These are phyloP conservation scores for Acronicta aceris DNA, from an alignment of 2,888 invertebrate species.

Conservation along the genomic window DNA sequence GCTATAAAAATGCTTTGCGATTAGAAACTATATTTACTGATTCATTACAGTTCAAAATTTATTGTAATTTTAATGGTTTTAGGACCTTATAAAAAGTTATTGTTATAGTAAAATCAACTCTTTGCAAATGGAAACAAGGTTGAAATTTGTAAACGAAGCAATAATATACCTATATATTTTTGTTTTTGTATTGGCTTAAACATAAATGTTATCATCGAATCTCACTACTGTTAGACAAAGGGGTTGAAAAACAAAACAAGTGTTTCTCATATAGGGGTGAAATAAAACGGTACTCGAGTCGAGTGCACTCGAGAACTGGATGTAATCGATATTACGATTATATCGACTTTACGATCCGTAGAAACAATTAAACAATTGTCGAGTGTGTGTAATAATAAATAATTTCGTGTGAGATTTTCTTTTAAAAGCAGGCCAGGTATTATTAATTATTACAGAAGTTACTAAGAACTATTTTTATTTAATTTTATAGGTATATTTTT, in stretches of 20 bases:
- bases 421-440: background rate
- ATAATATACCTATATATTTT: slow-evolving; percentile 5
- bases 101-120: slow-evolving; percentile 9
- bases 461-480: no score
- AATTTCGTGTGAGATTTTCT: slow-evolving; percentile 44
- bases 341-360: slow-evolving; percentile 36
- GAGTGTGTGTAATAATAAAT: slow-evolving; percentile 34
- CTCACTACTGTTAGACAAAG: slow-evolving; percentile 42
- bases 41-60: background rate
- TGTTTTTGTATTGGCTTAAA: slow-evolving; percentile 11
- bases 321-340: slow-evolving; percentile 81
- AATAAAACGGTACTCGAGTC: slow-evolving; percentile 57
- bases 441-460: slow-evolving; percentile 6
- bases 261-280: slow-evolving; percentile 33
- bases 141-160: background rate
- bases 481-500: no score
- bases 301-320: slow-evolving; percentile 60
- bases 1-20: background rate
- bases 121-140: accelerated
- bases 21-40: background rate
- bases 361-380: slow-evolving; percentile 44
- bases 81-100: background rate
- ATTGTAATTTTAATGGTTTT: background rate
- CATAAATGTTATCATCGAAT: slow-evolving; percentile 46
- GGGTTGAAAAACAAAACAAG: slow-evolving; percentile 35